Conservation (phyloP, 2,888 invertebrate genomes). For the Lithosia quadra region DNA sequence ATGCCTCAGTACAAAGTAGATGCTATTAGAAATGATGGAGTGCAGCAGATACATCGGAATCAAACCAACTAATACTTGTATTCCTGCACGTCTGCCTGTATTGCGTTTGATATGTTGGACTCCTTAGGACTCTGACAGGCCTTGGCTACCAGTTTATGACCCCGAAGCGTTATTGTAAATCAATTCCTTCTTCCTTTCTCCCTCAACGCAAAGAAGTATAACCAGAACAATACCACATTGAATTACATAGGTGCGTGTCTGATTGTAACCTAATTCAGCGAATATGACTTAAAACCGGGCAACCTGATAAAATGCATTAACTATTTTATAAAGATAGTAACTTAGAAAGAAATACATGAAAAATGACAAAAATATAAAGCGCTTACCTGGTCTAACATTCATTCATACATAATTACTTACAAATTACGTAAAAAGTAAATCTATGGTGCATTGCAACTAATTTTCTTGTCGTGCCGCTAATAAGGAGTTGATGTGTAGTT, state of each 20-base stretch:
- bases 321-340: neutral
- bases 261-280: no score
- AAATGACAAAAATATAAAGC: neutral
- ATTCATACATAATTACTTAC: constrained; percentile 46
- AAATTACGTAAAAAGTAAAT: constrained; percentile 50
- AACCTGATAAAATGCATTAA: neutral
- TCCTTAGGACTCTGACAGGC: neutral
- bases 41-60: neutral
- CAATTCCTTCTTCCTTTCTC: neutral
- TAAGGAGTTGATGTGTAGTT: constrained; percentile 59
- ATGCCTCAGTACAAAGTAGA: neutral
- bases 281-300: no score
- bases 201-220: no score
- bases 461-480: constrained; percentile 60
- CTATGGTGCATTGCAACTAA: constrained; percentile 45
- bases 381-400: constrained; percentile 33
- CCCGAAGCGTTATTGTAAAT: neutral
- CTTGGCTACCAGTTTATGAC: neutral
- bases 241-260: no score
- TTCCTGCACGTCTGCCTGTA: no score
- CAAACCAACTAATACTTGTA: no score
- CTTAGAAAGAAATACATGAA: neutral
- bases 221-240: no score
- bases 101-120: neutral
- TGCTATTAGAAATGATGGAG: neutral